A percentile compares a stretch with the other conserved stretches of the same genome.
Evolutionary conservation across 2,113 vertebrate species (phyloP).

Genomic region (Neotoma lepida): DNA sequence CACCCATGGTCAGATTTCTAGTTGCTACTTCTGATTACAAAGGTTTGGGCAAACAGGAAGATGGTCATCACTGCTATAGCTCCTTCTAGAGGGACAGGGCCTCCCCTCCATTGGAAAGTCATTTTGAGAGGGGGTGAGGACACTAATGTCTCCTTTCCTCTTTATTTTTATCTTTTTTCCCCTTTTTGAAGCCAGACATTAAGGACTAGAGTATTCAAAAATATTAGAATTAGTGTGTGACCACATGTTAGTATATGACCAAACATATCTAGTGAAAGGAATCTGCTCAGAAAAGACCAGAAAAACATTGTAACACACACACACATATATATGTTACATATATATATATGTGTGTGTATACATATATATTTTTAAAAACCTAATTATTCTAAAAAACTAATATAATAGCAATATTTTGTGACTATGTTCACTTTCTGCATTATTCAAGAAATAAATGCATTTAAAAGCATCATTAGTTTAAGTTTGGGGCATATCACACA

Average conservation of each 20-base stretch:
- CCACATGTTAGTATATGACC: background rate
- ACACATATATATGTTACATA: background rate
- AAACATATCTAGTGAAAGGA: background rate
- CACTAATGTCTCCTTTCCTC: background rate
- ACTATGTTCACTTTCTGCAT: background rate
- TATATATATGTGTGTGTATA: background rate
- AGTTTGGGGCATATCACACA: background rate
- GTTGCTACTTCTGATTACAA: background rate
- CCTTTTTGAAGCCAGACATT: background rate
- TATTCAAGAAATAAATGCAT: background rate
- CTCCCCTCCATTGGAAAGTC: background rate
- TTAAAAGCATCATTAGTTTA: background rate
- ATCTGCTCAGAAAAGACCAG: background rate
- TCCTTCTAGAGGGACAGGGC: accelerated
- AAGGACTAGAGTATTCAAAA: background rate
- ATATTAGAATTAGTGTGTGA: background rate
- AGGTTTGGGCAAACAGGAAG: background rate
- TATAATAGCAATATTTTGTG: background rate
- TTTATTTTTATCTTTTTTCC: background rate
- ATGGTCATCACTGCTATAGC: background rate
- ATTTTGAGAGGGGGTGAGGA: background rate
- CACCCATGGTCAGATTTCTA: background rate
- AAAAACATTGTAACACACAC: background rate
- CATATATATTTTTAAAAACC: background rate
- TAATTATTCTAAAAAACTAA: background rate